Base-by-base conservation (phyloP, 2,888 invertebrate species). In the Pollenia angustigena region DNA sequence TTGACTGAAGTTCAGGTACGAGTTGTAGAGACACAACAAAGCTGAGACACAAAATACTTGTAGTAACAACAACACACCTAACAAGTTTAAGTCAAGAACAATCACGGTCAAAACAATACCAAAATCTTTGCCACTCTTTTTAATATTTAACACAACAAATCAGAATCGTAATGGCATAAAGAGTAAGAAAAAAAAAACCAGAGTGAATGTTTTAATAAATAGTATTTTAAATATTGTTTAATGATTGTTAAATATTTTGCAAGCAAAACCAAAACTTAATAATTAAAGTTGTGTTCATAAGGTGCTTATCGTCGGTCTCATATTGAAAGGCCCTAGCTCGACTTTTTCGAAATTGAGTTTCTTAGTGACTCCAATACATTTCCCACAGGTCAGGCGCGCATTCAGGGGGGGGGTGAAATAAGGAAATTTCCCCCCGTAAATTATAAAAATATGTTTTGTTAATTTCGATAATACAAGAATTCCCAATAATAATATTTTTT, bases 1-100 rank as follows among this genome's bases (percentile, higher is more conserved):
- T 84, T 87, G 83, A 87, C 72, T 87, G 83, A 84, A 87, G 87
- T 87, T 87, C 87, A 84, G 81, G 81, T 81, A 81, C 66, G 76
- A 54, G 48, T 32, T 42, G 40, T 58, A 48, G 12, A 56, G 44
- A 54, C n/a, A 32, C 32, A 66, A n/a, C 60, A 32, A 44, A 58
- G 18, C 60, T 58, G 18, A 79, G 64, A 52, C n/a, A 68, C 32
- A 71, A 72, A 60, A 32, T 32, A 32, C 32, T 32, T 32, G 32
- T 32, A 32, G 32, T 68, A 11, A 14, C 40, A 84, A 74, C 72
- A 74, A 76, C 81, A 81, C 87, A 78, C 83, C 72, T 78, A 62
- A 66, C 74, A 75, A 84, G 58, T 56, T 69, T 74, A 82, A 75
- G 75, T 79, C 69, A 79, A 86, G 68, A 82, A 46, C 69, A 86